These are phyloP conservation scores for Polylopha cassiicola DNA, from an alignment of 2,888 invertebrate genomes.

Conservation along the genomic window DNA sequence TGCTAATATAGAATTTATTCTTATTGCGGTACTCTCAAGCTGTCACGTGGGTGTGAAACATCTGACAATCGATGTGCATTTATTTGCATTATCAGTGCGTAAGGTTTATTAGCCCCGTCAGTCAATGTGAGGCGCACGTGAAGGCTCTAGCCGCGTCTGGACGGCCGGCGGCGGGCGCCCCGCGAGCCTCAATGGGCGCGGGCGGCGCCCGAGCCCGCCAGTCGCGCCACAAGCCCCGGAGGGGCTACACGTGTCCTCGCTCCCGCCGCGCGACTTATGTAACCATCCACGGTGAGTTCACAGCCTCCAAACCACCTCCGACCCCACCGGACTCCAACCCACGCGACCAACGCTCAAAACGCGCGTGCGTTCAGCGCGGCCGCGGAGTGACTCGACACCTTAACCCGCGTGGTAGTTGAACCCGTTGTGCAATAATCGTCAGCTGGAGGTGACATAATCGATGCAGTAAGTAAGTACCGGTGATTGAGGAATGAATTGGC, in stretches of 20 bases:
- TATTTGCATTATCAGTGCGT: constrained; percentile 48
- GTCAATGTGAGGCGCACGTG: constrained; percentile 55
- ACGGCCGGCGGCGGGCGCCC: constrained; percentile 46
- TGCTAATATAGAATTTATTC: no score
- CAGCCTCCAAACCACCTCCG: constrained; percentile 65
- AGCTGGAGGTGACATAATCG: constrained; percentile 73
- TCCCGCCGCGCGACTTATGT: constrained; percentile 69
- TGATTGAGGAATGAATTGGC: constrained; percentile 52
- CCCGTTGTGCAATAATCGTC: constrained; percentile 54
- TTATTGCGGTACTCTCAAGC: no score
- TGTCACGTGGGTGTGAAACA: no score
- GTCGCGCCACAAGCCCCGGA: constrained; percentile 69
- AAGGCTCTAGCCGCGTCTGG: constrained; percentile 67
- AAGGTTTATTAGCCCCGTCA: constrained; percentile 62
- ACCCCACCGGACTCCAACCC: constrained; percentile 51
- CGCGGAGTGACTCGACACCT: constrained; percentile 24
- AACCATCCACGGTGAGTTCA: constrained; percentile 73
- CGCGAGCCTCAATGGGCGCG: constrained; percentile 61
- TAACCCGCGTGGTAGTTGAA: constrained; percentile 26
- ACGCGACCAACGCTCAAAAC: constrained; percentile 36
- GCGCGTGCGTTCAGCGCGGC: constrained; percentile 32
- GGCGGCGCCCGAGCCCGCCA: constrained; percentile 65
- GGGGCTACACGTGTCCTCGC: constrained; percentile 69
- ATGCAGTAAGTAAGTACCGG: constrained; percentile 73
- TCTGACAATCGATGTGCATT: neutral